Evolutionary conservation across 37 sponge, comb jelly and placozoan genomes (phyloP).

Genomic region (Haliclona indistincta): DNA sequence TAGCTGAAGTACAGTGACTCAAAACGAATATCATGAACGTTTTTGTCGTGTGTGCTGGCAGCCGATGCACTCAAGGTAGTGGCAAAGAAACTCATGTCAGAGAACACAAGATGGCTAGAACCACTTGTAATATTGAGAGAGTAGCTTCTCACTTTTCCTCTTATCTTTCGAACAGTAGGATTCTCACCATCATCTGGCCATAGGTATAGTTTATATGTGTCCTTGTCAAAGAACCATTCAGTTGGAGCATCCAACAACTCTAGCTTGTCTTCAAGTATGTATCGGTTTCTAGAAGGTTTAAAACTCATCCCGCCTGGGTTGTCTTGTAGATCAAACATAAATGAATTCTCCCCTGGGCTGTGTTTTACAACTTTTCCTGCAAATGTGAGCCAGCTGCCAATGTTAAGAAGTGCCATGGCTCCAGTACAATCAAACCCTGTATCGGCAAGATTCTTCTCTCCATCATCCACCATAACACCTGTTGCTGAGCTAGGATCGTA

Average conservation of each 20-base stretch:
- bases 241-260: constrained; percentile 65
- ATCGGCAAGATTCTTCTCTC: constrained; percentile 13
- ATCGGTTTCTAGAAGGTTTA: constrained; percentile 1
- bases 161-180: constrained; percentile 9
- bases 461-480: constrained; percentile 33
- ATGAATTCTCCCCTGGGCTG: constrained; percentile 10
- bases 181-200: constrained; percentile 20
- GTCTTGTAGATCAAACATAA: constrained; percentile 20
- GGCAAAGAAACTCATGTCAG: constrained; percentile 40
- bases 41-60: neutral
- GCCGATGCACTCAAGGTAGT: constrained; percentile 20
- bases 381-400: constrained; percentile 46
- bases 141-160: constrained; percentile 38
- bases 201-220: constrained; percentile 40
- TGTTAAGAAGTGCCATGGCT: constrained; percentile 52
- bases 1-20: constrained; percentile 37
- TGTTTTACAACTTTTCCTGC: constrained; percentile 22
- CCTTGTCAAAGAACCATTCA: constrained; percentile 71
- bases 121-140: constrained; percentile 28
- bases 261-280: constrained; percentile 56
- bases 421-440: constrained; percentile 23
- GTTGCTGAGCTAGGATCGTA: constrained; percentile 1
- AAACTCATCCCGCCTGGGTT: neutral
- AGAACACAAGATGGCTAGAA: constrained; percentile 1
- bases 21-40: constrained; percentile 18